These are phyloP conservation scores for Stichopus horrens DNA, from an alignment of 53 echinoderm and acorn worm genomes.

Conservation along the genomic window DNA sequence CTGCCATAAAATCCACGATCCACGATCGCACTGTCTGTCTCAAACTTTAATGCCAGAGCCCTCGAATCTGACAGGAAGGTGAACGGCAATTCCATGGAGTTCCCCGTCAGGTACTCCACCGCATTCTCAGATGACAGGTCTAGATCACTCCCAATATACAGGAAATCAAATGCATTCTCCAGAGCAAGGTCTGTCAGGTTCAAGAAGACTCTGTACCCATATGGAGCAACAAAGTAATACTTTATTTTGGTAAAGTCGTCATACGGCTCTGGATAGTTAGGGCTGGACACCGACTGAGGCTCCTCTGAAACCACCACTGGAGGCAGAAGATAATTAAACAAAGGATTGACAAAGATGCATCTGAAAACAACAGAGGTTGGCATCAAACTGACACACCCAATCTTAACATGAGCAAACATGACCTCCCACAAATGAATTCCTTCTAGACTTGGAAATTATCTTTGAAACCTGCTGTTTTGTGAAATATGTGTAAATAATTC, in stretches of 20 bases:
- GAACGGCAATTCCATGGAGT: background rate
- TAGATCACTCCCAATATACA: background rate
- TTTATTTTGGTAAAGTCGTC: background rate
- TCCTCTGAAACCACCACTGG: background rate
- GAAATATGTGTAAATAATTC: no score
- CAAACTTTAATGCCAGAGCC: background rate
- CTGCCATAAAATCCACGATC: slow-evolving; percentile 15
- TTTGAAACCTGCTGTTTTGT: no score
- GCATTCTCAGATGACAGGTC: background rate
- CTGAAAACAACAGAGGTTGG: no score
- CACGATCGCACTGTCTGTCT: background rate
- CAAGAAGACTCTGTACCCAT: background rate
- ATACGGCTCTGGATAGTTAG: slow-evolving; percentile 13
- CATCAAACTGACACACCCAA: no score
- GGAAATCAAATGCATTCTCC: slow-evolving; percentile 8
- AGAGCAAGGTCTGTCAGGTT: slow-evolving; percentile 27
- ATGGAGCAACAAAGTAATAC: slow-evolving; percentile 12
- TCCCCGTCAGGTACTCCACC: background rate
- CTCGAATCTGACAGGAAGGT: background rate
- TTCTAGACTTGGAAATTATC: no score
- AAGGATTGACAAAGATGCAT: no score
- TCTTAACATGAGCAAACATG: no score
- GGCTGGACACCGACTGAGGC: background rate
- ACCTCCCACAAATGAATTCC: no score
- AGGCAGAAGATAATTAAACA: background rate